These are phyloP conservation scores for Stenoptilia bipunctidactyla DNA, from an alignment of 2,888 invertebrate species.

Conservation along the genomic window DNA sequence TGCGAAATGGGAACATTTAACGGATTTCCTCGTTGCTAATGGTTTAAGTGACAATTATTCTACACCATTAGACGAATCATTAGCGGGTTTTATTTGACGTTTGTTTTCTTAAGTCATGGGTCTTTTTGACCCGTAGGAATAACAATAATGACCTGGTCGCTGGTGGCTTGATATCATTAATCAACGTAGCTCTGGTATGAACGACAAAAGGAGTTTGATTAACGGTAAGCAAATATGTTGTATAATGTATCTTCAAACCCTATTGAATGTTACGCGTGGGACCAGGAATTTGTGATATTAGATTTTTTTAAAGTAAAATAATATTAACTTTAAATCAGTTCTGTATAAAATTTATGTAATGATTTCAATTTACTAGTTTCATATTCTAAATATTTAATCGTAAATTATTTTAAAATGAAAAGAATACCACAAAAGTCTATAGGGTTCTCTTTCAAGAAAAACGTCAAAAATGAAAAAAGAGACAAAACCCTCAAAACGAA, in stretches of 20 bases:
- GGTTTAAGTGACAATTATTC: constrained; percentile 51
- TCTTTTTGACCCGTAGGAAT: constrained; percentile 27
- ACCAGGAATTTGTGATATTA: too few relatives aligned
- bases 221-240: constrained; percentile 53
- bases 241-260: not conserved
- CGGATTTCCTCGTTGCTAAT: constrained; percentile 32
- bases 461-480: too few relatives aligned
- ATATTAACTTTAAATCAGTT: too few relatives aligned
- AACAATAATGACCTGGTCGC: constrained; percentile 18
- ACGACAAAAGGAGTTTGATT: constrained; percentile 55
- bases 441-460: too few relatives aligned
- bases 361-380: too few relatives aligned
- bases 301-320: too few relatives aligned
- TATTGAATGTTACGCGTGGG: constrained; percentile 2
- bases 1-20: constrained; percentile 27
- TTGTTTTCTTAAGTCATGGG: constrained; percentile 48
- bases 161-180: constrained; percentile 48
- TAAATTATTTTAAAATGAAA: too few relatives aligned
- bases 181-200: constrained; percentile 31
- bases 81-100: constrained; percentile 43
- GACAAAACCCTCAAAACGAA: too few relatives aligned
- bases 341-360: too few relatives aligned
- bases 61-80: constrained; percentile 56
- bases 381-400: too few relatives aligned
- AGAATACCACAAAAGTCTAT: too few relatives aligned